These are phyloP conservation scores for Campylomormyrus tamandua DNA, from an alignment of 2,113 vertebrate genomes.

Conservation along the genomic window DNA sequence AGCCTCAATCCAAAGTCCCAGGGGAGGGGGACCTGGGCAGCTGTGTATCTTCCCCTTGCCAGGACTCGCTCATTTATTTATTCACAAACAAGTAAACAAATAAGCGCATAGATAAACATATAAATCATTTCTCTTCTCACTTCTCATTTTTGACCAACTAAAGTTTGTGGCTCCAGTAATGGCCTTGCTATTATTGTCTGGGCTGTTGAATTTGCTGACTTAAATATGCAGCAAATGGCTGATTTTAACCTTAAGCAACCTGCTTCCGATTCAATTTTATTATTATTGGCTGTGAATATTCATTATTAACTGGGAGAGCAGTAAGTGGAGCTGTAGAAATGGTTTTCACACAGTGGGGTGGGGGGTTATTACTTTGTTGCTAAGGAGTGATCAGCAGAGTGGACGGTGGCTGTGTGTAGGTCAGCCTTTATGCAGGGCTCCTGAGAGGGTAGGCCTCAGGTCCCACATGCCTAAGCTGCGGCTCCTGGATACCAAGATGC, in stretches of 20 bases:
- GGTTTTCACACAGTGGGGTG: neutral
- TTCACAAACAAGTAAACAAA: neutral
- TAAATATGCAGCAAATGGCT: neutral
- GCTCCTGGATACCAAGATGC: constrained; percentile 6
- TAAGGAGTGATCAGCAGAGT: neutral
- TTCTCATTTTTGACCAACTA: neutral
- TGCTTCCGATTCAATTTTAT: neutral
- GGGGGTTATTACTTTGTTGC: neutral
- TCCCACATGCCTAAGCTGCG: neutral
- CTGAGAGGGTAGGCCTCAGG: neutral
- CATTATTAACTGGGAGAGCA: neutral
- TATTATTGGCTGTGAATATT: neutral
- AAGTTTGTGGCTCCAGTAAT: neutral
- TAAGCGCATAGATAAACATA: neutral
- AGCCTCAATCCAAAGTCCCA: neutral
- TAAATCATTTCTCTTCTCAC: neutral
- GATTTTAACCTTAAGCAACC: neutral
- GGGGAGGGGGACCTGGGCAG: neutral
- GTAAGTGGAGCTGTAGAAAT: neutral
- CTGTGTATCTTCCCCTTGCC: neutral
- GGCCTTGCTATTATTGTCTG: neutral
- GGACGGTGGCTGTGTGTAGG: neutral
- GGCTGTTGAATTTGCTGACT: neutral
- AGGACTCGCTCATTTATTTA: neutral
- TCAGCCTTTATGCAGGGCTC: neutral